Evolutionary conservation across 2,797 vertebrate species (phyloP).

Genomic region (Hippopotamyrus pictus): DNA sequence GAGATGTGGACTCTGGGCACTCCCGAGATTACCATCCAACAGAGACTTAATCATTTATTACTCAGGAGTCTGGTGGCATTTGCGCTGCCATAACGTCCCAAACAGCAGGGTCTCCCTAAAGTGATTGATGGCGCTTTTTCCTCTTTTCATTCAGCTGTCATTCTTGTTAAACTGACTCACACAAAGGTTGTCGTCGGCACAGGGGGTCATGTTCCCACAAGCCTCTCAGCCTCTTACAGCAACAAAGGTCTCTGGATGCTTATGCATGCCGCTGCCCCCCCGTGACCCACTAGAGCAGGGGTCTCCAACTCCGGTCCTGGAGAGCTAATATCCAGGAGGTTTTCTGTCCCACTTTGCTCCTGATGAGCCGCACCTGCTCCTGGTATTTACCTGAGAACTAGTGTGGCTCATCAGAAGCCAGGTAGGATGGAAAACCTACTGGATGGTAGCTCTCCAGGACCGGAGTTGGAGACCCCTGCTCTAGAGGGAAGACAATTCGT

Average conservation of each 20-base stretch:
- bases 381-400: too few relatives aligned
- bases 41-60: neutral
- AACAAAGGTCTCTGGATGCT: neutral
- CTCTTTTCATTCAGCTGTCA: neutral
- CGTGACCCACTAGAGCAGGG: neutral
- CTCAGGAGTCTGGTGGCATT: neutral
- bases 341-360: too few relatives aligned
- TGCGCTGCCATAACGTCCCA: neutral
- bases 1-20: neutral
- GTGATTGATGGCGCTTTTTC: too few relatives aligned
- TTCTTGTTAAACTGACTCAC: neutral
- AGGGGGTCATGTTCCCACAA: neutral
- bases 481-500: neutral
- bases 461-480: too few relatives aligned
- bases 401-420: too few relatives aligned
- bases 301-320: too few relatives aligned
- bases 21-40: neutral
- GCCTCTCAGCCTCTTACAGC: neutral
- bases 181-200: neutral
- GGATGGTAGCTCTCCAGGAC: too few relatives aligned
- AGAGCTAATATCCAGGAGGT: too few relatives aligned
- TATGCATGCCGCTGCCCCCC: neutral
- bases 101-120: neutral
- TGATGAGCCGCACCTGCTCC: too few relatives aligned
- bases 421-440: too few relatives aligned